Evolutionary conservation across 2,888 invertebrate species (phyloP).

Genomic region (Rhopalosiphum nymphaeae): DNA sequence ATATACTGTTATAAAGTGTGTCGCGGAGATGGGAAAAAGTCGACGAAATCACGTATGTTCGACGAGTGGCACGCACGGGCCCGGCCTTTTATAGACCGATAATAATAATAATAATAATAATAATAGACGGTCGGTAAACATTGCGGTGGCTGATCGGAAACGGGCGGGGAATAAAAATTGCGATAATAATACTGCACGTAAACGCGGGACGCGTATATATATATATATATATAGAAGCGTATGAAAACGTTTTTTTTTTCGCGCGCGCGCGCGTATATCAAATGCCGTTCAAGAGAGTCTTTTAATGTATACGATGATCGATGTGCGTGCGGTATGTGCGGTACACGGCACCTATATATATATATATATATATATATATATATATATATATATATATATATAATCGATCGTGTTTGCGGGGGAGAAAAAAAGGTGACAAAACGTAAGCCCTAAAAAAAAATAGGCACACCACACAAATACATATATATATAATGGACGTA

Average conservation of each 20-base stretch:
- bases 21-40: constrained; percentile 40
- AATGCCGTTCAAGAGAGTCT: background rate
- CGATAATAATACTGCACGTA: constrained; percentile 25
- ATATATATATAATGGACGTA: background rate
- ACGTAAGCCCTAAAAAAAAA: constrained; percentile 3
- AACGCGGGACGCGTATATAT: background rate
- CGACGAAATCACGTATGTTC: constrained; percentile 41
- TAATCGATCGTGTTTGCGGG: background rate
- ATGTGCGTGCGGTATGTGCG: background rate
- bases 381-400: background rate
- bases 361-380: background rate
- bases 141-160: background rate
- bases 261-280: background rate
- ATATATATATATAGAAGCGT: background rate
- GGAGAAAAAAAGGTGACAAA: background rate
- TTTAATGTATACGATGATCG: constrained; percentile 23
- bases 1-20: constrained; percentile 29
- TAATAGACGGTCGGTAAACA: constrained; percentile 47
- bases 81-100: constrained; percentile 53
- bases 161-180: background rate
- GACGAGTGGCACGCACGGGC: background rate
- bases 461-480: background rate
- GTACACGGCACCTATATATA: background rate
- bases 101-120: background rate
- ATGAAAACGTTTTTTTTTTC: background rate